phyloP scores from a whole-genome alignment of 2,888 invertebrate species.

The Agapostemon virescens region DNA sequence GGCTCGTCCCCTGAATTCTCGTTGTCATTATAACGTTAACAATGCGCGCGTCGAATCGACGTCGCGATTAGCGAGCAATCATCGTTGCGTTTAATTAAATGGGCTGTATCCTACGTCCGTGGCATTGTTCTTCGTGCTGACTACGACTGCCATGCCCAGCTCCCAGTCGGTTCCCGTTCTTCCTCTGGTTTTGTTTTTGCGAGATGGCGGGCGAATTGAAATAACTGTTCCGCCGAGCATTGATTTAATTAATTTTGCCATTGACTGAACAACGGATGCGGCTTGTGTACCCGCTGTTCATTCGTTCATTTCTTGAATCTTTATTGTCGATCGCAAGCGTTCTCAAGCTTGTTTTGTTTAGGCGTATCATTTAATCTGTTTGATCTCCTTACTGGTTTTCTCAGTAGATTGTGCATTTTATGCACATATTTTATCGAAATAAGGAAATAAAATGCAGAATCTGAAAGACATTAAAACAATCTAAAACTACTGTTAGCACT shows the following conservation, averaged over 20 bases:
- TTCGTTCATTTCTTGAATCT: background rate
- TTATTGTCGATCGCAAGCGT: background rate
- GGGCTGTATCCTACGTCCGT: constrained; percentile 40
- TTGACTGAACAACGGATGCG: background rate
- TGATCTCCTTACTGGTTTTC: too few relatives aligned
- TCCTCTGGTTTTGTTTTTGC: constrained; percentile 14
- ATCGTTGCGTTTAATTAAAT: constrained; percentile 58
- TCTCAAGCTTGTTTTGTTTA: background rate
- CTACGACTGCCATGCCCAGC: background rate
- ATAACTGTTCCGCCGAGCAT: background rate
- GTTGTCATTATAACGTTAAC: constrained; percentile 52
- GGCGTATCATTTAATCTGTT: background rate
- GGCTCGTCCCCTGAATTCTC: constrained; percentile 37
- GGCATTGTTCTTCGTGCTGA: constrained; percentile 12
- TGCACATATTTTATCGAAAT: too few relatives aligned
- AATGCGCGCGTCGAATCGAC: constrained; percentile 46
- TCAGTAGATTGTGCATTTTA: too few relatives aligned
- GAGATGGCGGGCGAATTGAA: constrained; percentile 3
- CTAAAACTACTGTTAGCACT: too few relatives aligned
- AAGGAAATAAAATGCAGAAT: too few relatives aligned
- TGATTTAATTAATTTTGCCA: background rate
- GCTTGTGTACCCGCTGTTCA: background rate
- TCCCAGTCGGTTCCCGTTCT: constrained; percentile 11
- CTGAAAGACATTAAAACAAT: too few relatives aligned
- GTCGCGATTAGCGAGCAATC: constrained; percentile 54